A percentile compares a stretch with the other conserved stretches of the same genome.
Evolutionary conservation across 1,140 invertebrate species (phyloP).

Genomic region (Vanessa atalanta): DNA sequence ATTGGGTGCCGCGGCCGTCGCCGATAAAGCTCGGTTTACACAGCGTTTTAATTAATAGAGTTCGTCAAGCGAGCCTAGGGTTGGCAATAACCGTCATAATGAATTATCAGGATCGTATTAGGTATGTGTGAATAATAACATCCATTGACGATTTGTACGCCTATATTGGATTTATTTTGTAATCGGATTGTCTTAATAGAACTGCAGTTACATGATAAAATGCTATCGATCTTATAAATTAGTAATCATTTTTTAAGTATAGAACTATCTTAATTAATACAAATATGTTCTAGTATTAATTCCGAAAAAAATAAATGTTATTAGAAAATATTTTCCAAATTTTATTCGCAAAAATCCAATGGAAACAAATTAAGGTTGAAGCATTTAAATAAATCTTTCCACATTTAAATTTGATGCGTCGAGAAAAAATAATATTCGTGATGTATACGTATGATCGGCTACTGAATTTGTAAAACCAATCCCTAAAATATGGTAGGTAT

Average conservation of each 20-base stretch:
- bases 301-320: neutral
- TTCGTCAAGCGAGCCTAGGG: conserved; percentile 54
- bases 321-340: too few species aligned
- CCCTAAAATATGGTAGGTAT: too few species aligned
- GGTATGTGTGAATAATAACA: conserved; percentile 25
- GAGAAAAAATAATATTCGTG: too few species aligned
- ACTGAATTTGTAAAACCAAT: too few species aligned
- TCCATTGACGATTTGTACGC: neutral
- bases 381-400: too few species aligned
- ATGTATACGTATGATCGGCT: too few species aligned
- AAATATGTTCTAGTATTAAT: neutral
- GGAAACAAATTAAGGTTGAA: too few species aligned
- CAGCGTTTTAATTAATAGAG: conserved; percentile 78
- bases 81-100: conserved; percentile 41
- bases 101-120: conserved; percentile 28
- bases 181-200: conserved; percentile 13
- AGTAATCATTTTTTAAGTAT: too few species aligned
- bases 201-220: neutral
- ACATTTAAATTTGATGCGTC: too few species aligned
- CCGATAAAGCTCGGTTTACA: conserved; percentile 78
- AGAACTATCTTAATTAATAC: too few species aligned
- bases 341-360: too few species aligned
- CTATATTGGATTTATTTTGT: neutral
- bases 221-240: neutral
- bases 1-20: conserved; percentile 68